These are phyloP conservation scores for Diplodus sargus DNA, from an alignment of 2,797 vertebrate species.

Conservation along the genomic window DNA sequence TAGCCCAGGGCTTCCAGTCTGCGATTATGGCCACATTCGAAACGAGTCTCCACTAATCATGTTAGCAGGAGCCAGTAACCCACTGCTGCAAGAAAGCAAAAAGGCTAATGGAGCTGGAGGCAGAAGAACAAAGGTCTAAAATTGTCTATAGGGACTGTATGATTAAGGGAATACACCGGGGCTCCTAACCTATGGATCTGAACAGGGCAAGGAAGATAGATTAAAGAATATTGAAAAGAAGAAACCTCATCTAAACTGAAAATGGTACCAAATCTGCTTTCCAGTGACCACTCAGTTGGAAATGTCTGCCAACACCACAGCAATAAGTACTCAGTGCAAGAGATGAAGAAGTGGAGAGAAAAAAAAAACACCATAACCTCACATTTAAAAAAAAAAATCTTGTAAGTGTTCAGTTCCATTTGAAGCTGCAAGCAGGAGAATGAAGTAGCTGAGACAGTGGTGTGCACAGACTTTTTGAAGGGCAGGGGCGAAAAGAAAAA, in stretches of 20 bases:
- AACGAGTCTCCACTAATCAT: slow-evolving; percentile 58
- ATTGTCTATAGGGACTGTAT: slow-evolving; percentile 11
- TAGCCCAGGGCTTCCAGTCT: slow-evolving; percentile 35
- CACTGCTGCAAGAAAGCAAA: slow-evolving; percentile 15
- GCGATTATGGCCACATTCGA: slow-evolving; percentile 50
- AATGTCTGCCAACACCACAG: background rate
- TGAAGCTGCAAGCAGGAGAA: background rate
- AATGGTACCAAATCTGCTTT: slow-evolving; percentile 9
- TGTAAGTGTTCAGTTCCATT: background rate
- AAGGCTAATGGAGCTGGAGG: slow-evolving; percentile 40
- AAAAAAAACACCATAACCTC: background rate
- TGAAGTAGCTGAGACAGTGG: background rate
- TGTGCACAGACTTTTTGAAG: too few species aligned
- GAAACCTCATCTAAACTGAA: background rate
- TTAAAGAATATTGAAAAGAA: slow-evolving; percentile 2
- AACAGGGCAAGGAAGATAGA: slow-evolving; percentile 5
- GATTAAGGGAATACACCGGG: slow-evolving; percentile 9
- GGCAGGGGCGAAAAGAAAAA: too few species aligned
- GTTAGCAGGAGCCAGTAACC: slow-evolving; percentile 45
- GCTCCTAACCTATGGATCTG: background rate
- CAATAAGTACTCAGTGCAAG: background rate
- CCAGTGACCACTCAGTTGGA: background rate
- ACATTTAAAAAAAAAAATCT: background rate
- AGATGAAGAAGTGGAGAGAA: background rate
- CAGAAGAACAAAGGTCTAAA: slow-evolving; percentile 19